Conservation (phyloP, 2,797 vertebrate genomes). For the Sciaenops ocellatus region DNA sequence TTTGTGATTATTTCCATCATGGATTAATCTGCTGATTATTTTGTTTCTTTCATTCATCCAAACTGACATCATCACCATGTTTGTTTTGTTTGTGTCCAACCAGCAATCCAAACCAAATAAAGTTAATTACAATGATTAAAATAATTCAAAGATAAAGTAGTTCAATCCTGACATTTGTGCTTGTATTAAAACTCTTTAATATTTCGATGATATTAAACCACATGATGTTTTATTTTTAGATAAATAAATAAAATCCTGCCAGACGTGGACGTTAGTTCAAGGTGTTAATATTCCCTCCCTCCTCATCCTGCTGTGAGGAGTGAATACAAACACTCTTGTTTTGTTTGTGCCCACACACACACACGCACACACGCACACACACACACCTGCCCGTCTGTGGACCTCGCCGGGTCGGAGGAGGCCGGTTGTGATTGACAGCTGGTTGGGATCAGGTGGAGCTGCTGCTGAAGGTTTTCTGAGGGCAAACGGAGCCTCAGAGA, state of each 20-base stretch:
- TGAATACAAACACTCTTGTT: slow-evolving; percentile 3
- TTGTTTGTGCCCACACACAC: background rate
- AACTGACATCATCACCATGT: too few species aligned
- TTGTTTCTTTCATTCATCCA: too few species aligned
- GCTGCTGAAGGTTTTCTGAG: slow-evolving; percentile 47
- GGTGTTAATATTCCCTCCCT: background rate
- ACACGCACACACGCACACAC: slow-evolving; percentile 6
- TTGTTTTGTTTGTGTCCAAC: too few species aligned
- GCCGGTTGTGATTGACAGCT: slow-evolving; percentile 51
- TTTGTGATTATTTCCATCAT: too few species aligned
- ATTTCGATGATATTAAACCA: background rate
- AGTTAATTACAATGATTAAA: too few species aligned
- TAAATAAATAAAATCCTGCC: background rate
- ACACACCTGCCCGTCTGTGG: slow-evolving; percentile 10
- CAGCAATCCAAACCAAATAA: too few species aligned
- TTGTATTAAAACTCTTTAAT: too few species aligned
- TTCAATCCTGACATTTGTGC: too few species aligned
- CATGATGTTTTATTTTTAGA: background rate
- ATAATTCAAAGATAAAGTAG: too few species aligned
- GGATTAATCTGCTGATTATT: too few species aligned
- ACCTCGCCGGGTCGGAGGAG: slow-evolving; percentile 3
- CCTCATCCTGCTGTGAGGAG: background rate
- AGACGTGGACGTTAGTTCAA: background rate
- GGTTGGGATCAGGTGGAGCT: slow-evolving; percentile 59
- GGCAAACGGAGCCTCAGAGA: slow-evolving; percentile 46